A percentile compares a stretch with the other conserved stretches of the same genome.
phyloP scores from a whole-genome alignment of 2,113 vertebrate species.

The Cyrtonyx montezumae region DNA sequence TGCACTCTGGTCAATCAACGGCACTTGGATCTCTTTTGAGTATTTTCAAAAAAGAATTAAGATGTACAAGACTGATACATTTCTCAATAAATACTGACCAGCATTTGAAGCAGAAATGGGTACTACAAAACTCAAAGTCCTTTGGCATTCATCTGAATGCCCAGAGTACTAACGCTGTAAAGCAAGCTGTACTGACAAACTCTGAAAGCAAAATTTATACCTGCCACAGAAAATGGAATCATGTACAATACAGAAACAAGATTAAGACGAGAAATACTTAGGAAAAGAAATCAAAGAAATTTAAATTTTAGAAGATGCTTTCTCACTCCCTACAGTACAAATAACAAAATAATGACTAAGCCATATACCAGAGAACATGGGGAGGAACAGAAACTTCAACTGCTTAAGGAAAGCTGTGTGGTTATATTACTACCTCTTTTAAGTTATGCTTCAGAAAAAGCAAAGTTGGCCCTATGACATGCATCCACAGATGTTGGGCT shows the following conservation, averaged over 20 bases:
- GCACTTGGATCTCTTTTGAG: not conserved
- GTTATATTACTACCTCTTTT: not conserved
- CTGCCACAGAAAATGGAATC: not conserved
- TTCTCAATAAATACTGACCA: slow-evolving; percentile 20
- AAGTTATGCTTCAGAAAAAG: not conserved
- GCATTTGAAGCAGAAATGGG: not conserved
- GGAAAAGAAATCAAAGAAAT: not conserved
- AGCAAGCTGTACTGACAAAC: not conserved
- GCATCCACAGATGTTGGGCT: not conserved
- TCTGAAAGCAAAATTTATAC: not conserved
- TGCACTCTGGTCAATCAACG: not conserved
- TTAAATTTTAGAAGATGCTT: not conserved
- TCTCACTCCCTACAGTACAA: not conserved
- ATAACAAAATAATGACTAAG: not conserved
- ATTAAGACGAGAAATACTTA: not conserved
- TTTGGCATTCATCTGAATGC: slow-evolving; percentile 8
- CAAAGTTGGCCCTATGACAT: not conserved
- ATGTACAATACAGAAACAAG: not conserved
- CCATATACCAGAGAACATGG: not conserved
- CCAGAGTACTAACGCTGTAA: not conserved
- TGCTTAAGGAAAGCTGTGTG: not conserved
- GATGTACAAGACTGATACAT: not conserved
- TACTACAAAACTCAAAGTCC: not conserved
- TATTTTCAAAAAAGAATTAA: slow-evolving; percentile 10
- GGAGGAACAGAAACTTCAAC: not conserved